Conservation (phyloP, 1,140 invertebrate genomes). For the Drosophila tristis region DNA sequence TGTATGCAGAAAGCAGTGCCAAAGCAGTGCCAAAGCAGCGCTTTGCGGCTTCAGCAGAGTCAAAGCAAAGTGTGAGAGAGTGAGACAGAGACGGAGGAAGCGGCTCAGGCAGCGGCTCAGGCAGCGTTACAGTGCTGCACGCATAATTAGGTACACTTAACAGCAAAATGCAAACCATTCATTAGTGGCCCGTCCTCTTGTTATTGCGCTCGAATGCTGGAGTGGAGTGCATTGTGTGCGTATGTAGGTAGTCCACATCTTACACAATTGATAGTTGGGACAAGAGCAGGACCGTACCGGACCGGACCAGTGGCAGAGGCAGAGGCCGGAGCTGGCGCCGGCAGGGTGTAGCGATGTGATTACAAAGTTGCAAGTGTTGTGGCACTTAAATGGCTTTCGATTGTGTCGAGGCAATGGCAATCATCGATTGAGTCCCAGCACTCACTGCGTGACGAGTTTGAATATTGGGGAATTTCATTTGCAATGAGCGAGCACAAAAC, state of each 20-base stretch:
- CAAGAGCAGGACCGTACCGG: too few species aligned
- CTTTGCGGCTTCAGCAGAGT: not conserved
- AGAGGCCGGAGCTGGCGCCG: too few species aligned
- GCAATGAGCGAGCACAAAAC: too few species aligned
- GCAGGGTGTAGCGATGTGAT: conserved; percentile 36
- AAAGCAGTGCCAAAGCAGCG: too few species aligned
- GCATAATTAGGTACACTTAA: conserved; percentile 80
- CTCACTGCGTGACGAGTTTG: too few species aligned
- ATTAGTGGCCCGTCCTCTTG: conserved; percentile 69
- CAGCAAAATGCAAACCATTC: conserved; percentile 66
- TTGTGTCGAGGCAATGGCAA: conserved; percentile 4
- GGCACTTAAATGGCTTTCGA: conserved; percentile 34
- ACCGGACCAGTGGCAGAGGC: too few species aligned
- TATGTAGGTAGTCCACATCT: conserved; percentile 37
- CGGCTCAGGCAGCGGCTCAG: conserved; percentile 1
- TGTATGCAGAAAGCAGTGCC: too few species aligned
- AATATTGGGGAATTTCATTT: too few species aligned
- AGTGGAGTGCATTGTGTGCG: conserved; percentile 13
- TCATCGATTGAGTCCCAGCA: conserved; percentile 5
- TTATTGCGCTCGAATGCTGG: conserved; percentile 49
- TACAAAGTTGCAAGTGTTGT: conserved; percentile 44
- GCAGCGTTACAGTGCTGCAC: conserved; percentile 64
- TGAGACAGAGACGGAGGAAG: not conserved
- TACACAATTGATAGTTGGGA: conserved; percentile 13
- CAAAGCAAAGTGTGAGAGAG: not conserved